These are phyloP conservation scores for Malacoctenus gilli DNA, from an alignment of 2,797 vertebrate species.

Conservation along the genomic window DNA sequence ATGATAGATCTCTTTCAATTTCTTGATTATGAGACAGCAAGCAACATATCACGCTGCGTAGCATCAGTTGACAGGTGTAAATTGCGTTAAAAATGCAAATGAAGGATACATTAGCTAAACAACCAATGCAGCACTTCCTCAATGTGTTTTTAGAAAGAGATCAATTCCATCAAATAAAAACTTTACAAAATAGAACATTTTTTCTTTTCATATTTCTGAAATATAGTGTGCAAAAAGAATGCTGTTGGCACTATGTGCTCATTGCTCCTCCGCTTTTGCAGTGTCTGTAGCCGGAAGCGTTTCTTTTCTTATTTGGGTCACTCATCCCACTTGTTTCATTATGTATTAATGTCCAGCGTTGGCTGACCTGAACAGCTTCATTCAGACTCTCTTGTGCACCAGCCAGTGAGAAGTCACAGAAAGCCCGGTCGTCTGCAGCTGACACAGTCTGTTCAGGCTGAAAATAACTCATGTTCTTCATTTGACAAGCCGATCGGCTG, in stretches of 20 bases:
- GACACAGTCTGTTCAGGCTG: slow-evolving; percentile 18
- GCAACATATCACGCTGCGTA: neutral
- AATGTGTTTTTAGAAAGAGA: neutral
- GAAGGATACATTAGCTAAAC: slow-evolving; percentile 4
- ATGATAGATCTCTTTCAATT: too few species aligned
- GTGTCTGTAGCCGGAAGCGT: neutral
- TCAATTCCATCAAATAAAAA: slow-evolving; percentile 4
- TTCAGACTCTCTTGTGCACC: slow-evolving; percentile 8
- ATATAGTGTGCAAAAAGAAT: too few species aligned
- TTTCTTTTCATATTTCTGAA: too few species aligned
- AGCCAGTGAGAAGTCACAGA: slow-evolving; percentile 24
- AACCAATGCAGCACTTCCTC: neutral
- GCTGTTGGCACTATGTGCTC: too few species aligned
- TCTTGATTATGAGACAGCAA: neutral
- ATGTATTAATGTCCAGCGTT: slow-evolving; percentile 23
- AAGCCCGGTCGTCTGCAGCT: neutral
- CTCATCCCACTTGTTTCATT: too few species aligned
- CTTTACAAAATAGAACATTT: too few species aligned
- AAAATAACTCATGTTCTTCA: slow-evolving; percentile 35
- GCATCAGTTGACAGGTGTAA: neutral
- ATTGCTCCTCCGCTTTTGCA: neutral
- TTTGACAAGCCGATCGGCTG: slow-evolving; percentile 23
- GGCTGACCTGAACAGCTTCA: slow-evolving; percentile 23
- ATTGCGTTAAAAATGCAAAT: slow-evolving; percentile 12
- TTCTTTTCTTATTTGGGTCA: slow-evolving; percentile 6